Evolutionary conservation across 1,140 invertebrate species (phyloP).

Genomic region (Drosophila suzukii): DNA sequence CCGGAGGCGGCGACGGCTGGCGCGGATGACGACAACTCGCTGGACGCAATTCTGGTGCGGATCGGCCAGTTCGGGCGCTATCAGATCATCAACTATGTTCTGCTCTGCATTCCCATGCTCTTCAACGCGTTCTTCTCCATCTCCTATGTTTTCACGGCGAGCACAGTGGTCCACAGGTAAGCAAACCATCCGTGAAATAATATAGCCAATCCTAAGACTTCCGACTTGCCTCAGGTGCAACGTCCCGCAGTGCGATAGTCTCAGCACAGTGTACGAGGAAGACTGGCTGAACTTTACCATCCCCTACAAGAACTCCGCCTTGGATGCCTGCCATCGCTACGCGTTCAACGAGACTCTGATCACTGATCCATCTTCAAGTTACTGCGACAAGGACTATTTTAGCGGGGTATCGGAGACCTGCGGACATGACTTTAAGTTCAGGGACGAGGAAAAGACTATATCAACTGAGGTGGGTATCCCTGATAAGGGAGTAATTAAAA

Average conservation of each 20-base stretch:
- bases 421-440: conserved; percentile 67
- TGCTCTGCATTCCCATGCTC: conserved; percentile 85
- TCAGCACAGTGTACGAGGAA: conserved; percentile 83
- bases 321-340: conserved; percentile 85
- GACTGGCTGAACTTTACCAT: conserved; percentile 86
- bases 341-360: not conserved
- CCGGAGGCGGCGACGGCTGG: conserved; percentile 20
- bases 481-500: not conserved
- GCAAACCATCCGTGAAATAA: conserved; percentile 65
- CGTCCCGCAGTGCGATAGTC: conserved; percentile 87
- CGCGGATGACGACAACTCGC: conserved; percentile 54
- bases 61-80: conserved; percentile 86
- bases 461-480: conserved; percentile 65
- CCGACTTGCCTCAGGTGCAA: conserved; percentile 86
- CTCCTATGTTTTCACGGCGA: conserved; percentile 87
- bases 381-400: conserved; percentile 80
- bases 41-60: conserved; percentile 73
- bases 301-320: conserved; percentile 84
- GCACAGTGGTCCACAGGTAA: conserved; percentile 86
- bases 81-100: conserved; percentile 86
- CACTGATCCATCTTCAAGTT: conserved; percentile 33
- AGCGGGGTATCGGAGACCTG: conserved; percentile 48
- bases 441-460: conserved; percentile 71
- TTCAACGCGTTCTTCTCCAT: conserved; percentile 85
- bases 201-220: not conserved